Base-by-base conservation (phyloP, 30 jellyfish, hydroid and myxozoan species). In the Chironex yamaguchii region DNA sequence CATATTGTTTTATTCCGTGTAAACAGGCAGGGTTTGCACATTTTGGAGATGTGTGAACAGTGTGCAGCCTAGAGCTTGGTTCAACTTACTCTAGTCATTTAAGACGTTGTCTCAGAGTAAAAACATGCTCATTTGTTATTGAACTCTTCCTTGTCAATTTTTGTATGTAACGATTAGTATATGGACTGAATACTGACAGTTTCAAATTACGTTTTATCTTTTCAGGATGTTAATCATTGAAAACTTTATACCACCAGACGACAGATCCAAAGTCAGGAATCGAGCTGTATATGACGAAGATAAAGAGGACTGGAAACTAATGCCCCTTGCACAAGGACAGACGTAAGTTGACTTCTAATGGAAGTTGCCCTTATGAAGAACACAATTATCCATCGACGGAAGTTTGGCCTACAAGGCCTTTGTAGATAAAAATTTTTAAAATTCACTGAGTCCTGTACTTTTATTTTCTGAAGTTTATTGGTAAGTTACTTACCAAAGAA, bases 201-300 rank as follows among this genome's bases (percentile, higher is more conserved):
- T 11, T 50, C 20, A 11, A 30, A 3, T 67, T 84, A 58, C 73
- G 12, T 25, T 73, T 36, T 28, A 17, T 32, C 42, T 29, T 76
- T 73, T 58, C 25, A 94, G 99, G 42, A 84, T 79, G 13, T 52
- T 94, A 71, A 88, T 94, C 29, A 88, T 94, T 51, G 99, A 94
- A 71, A 94, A 89, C 50, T 94, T 94, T 32, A 81, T 94, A 1
- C 96, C 97, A 4, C 29, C 85, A 49, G 96, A 76, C 29, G 97
- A 89, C 52, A 49, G 93, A 35, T 81, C 89, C 49, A 94, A 94
- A 75, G 80, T 94, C 25, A 91, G 90, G 2, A 83, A 79, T 17
- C 36, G 99, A 76, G 96, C 97, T 4, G 62, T 67, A 11, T 94
- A 52, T 53, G 95, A 94, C 65, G 99, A 84, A 34, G 99, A 94